phyloP scores from a whole-genome alignment of 2,113 vertebrate genomes.

The Nothobranchius kuhntae region DNA sequence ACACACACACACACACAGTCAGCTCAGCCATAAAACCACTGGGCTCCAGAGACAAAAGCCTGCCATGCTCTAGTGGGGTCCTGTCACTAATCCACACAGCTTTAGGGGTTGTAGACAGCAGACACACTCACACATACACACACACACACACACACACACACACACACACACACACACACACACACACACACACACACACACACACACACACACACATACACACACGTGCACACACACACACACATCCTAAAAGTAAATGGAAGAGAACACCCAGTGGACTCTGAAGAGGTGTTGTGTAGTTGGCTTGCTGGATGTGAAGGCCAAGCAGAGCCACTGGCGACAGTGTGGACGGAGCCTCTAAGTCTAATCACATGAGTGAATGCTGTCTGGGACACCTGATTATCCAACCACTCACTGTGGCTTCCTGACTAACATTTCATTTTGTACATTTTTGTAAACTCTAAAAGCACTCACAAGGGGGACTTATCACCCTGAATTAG shows the following conservation, averaged over 20 bases:
- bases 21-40: constrained; percentile 66
- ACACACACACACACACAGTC: constrained; percentile 15
- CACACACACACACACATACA: constrained; percentile 42
- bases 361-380: constrained; percentile 80
- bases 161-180: constrained; percentile 43
- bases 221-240: constrained; percentile 50
- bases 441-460: constrained; percentile 38
- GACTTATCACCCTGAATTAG: constrained; percentile 67
- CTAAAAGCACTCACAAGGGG: constrained; percentile 73
- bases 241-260: constrained; percentile 32
- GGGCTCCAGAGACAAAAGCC: constrained; percentile 79
- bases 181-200: constrained; percentile 38
- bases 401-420: constrained; percentile 34
- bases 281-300: constrained; percentile 47
- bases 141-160: constrained; percentile 14
- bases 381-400: constrained; percentile 80
- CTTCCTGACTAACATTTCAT: constrained; percentile 19
- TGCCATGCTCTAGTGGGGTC: constrained; percentile 78
- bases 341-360: constrained; percentile 79
- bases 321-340: constrained; percentile 83
- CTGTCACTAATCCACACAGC: constrained; percentile 78
- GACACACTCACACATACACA: constrained; percentile 35
- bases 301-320: constrained; percentile 74
- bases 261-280: constrained; percentile 55
- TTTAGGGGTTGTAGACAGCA: constrained; percentile 76